Base-by-base conservation (phyloP, 2,113 vertebrate genomes). In the Paraplagusia blochii region DNA sequence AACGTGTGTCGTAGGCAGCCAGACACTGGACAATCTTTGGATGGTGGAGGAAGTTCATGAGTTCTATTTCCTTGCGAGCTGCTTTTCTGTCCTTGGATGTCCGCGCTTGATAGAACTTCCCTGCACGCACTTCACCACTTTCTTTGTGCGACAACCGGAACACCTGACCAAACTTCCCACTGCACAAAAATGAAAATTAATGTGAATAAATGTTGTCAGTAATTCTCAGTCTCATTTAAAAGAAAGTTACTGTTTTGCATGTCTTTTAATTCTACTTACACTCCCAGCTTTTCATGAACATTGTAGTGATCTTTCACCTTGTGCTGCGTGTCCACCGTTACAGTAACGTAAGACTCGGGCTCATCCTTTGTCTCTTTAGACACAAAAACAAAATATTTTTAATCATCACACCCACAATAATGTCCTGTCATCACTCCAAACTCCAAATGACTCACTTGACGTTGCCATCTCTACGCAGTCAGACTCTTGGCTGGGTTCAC, bases 11-110 rank as follows among this genome's bases (percentile, higher is more conserved):
- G 15, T 92, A 95, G 48, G 92, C 94, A 0, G 87, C 92, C 7
- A 93, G 74, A 72, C 92, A 93, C 57, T 92, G 92, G 56, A 93
- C 93, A 0, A 95, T 89, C 53, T 91, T 92, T 0, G 91, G 89
- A 67, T 95, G 93, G 1, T 89, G 90, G 52, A 95, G 88, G 34
- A 78, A 77, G 74, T 92, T 94, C 93, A 95, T 94, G 11, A 95
- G 67, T 46, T 92, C 76, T 10, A 95, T 92, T 76, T 95, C 94
- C 0, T 77, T 75, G n/a, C 29, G 75, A 2, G 93, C 92, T 0
- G 60, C 88, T 1, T 50, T 45, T 69, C 80, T 89, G 3, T 92
- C 93, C 58, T 87, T 93, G 0, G 81, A 77, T 0, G 71, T 83
- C 5, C 86, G 78, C 0, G 78, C 87, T 42, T 86, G 85, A 79